A percentile compares a stretch with the other conserved stretches of the same genome.
Evolutionary conservation across 2,113 vertebrate genomes (phyloP).

Genomic region (Mustelus asterias): DNA sequence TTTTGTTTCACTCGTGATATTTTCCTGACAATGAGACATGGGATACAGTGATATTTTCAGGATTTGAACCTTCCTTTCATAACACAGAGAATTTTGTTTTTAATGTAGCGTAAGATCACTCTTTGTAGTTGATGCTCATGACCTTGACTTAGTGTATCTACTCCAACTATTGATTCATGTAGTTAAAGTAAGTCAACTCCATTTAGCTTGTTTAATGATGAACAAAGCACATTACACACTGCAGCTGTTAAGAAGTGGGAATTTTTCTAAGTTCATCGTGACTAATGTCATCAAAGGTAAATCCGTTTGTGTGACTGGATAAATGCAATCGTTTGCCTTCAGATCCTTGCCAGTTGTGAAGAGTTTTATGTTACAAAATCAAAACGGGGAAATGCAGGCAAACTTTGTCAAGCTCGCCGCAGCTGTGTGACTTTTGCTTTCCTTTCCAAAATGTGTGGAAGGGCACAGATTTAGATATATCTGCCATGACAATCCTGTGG

Average conservation of each 20-base stretch:
- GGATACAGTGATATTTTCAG: neutral
- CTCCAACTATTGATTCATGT: neutral
- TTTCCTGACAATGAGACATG: neutral
- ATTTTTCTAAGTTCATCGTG: slow-evolving; percentile 1
- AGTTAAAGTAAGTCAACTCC: neutral
- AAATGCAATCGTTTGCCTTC: neutral
- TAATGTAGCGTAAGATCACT: neutral
- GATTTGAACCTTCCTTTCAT: neutral
- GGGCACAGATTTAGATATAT: neutral
- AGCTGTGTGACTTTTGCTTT: slow-evolving; percentile 59
- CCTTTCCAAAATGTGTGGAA: slow-evolving; percentile 35
- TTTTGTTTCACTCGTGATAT: neutral
- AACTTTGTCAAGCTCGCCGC: slow-evolving; percentile 48
- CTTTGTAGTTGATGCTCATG: no score
- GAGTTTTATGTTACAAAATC: slow-evolving; percentile 24
- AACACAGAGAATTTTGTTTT: neutral
- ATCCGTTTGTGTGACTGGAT: neutral
- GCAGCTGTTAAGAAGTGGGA: slow-evolving; percentile 3
- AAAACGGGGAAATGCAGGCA: slow-evolving; percentile 41
- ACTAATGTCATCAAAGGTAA: slow-evolving; percentile 19
- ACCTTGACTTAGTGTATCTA: neutral
- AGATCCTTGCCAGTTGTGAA: slow-evolving; percentile 17
- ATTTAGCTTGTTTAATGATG: neutral
- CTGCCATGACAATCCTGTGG: slow-evolving; percentile 46
- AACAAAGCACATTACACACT: neutral